phyloP scores from a whole-genome alignment of 2,797 vertebrate species.

The Hemitrygon akajei region DNA sequence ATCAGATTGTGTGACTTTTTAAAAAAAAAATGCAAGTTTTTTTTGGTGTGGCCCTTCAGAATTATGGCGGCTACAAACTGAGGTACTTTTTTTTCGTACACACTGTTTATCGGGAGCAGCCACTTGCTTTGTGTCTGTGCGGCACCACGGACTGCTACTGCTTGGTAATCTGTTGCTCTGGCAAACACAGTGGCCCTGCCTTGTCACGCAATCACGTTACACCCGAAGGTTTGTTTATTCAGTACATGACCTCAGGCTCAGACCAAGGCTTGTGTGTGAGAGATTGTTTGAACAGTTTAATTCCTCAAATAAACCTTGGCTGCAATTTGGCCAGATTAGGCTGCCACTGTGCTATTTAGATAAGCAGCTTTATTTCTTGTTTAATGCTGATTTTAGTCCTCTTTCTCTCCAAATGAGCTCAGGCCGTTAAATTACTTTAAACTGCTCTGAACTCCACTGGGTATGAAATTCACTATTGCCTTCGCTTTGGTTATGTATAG shows the following conservation, averaged over 20 bases:
- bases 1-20: background rate
- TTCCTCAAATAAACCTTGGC: constrained; percentile 26
- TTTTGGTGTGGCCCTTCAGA: background rate
- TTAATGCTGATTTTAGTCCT: background rate
- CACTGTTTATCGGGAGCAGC: background rate
- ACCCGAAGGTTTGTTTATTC: constrained; percentile 29
- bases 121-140: constrained; percentile 19
- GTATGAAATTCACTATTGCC: background rate
- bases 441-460: background rate
- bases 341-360: constrained; percentile 26
- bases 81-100: constrained; percentile 8
- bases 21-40: background rate
- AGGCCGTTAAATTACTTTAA: background rate
- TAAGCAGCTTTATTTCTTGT: constrained; percentile 21
- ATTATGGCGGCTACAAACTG: background rate
- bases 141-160: background rate
- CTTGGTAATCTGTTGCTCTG: background rate
- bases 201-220: constrained; percentile 32
- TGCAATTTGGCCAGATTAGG: constrained; percentile 9
- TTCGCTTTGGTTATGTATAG: too few relatives aligned
- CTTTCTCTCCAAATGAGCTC: constrained; percentile 1
- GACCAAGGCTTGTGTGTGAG: constrained; percentile 12
- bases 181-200: background rate
- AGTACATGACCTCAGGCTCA: constrained; percentile 21
- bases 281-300: constrained; percentile 20